These are phyloP conservation scores for Chamaetylas fuelleborni DNA, from an alignment of 2,113 vertebrate species.

Conservation along the genomic window DNA sequence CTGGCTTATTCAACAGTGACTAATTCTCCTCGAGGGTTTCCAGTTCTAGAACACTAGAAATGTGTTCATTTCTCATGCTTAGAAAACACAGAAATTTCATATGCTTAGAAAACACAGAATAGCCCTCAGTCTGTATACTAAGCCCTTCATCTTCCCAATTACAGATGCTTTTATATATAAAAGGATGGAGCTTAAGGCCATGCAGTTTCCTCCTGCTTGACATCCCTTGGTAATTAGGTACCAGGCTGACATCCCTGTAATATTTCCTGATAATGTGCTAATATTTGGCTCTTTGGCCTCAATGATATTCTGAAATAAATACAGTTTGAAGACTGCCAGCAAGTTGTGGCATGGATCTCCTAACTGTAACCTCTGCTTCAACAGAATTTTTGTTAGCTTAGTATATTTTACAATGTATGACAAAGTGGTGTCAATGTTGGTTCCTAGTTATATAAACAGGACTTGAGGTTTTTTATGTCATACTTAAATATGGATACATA, in stretches of 20 bases:
- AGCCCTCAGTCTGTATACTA: neutral
- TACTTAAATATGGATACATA: neutral
- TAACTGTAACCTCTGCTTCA: neutral
- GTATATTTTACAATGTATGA: neutral
- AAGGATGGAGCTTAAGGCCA: neutral
- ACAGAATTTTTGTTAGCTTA: neutral
- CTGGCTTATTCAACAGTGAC: neutral
- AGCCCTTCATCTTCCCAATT: neutral
- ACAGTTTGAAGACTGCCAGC: neutral
- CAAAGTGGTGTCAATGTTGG: neutral
- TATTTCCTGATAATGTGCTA: neutral
- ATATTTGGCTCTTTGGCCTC: neutral
- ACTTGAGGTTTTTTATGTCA: rapidly evolving
- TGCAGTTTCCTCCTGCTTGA: neutral
- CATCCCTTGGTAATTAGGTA: neutral
- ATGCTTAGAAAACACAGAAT: neutral
- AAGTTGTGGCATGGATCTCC: neutral
- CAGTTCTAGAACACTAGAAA: neutral
- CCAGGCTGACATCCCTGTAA: neutral
- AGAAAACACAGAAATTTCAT: neutral
- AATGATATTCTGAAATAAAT: neutral
- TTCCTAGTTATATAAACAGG: neutral
- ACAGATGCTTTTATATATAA: neutral
- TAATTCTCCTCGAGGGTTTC: neutral
- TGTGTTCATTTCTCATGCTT: neutral